These are phyloP conservation scores for Gambusia affinis DNA, from an alignment of 2,113 vertebrate species.

Conservation along the genomic window DNA sequence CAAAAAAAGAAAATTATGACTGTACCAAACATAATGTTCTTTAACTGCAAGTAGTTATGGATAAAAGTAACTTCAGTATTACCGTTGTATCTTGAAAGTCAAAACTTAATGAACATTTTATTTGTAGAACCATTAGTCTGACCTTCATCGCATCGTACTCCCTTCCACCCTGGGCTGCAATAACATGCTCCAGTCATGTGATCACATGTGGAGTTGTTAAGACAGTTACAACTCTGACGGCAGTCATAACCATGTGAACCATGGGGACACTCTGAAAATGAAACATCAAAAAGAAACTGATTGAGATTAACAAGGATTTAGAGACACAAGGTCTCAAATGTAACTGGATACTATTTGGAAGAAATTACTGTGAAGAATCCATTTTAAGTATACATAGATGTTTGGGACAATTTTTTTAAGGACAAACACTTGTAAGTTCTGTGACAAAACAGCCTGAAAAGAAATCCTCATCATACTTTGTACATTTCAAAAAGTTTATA, in stretches of 20 bases:
- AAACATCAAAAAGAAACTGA: not conserved
- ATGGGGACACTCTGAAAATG: slow-evolving; percentile 85
- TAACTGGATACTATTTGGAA: too few species aligned
- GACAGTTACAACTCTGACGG: slow-evolving; percentile 93
- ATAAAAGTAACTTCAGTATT: too few species aligned
- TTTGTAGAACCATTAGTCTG: slow-evolving; percentile 14
- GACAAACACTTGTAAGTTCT: not conserved
- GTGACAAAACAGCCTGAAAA: slow-evolving; percentile 82
- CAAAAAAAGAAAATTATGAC: too few species aligned
- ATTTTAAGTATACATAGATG: too few species aligned
- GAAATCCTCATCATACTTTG: not conserved
- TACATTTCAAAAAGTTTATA: not conserved
- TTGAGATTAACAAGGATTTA: too few species aligned
- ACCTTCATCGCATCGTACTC: slow-evolving; percentile 96
- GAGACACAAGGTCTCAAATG: too few species aligned
- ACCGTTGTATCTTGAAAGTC: too few species aligned
- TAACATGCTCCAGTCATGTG: slow-evolving; percentile 97
- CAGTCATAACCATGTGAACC: slow-evolving; percentile 94
- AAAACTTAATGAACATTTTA: too few species aligned
- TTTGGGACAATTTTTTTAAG: too few species aligned
- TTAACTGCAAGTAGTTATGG: too few species aligned
- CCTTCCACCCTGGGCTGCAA: slow-evolving; percentile 96
- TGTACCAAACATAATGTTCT: too few species aligned
- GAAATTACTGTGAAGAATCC: too few species aligned
- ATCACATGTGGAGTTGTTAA: slow-evolving; percentile 97